phyloP scores from a whole-genome alignment of 1,140 invertebrate genomes.

The Ceratina australensis region DNA sequence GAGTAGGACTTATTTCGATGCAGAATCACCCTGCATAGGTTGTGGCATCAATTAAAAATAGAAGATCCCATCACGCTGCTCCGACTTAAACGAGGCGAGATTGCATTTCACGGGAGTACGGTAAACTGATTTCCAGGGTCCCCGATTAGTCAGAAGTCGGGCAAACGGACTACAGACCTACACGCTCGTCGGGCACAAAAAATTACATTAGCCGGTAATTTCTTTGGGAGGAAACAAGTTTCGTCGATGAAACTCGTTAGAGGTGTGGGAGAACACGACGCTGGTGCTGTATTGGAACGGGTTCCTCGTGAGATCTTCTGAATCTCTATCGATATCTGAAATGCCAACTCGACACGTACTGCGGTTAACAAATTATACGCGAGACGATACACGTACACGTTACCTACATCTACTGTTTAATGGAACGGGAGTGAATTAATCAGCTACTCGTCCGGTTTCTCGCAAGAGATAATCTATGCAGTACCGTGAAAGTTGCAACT shows the following conservation, averaged over 20 bases:
- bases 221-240: conserved; percentile 4
- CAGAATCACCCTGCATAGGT: not conserved
- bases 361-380: not conserved
- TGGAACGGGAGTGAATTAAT: conserved; percentile 28
- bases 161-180: not conserved
- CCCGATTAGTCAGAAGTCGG: conserved; percentile 35
- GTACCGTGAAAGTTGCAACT: not conserved
- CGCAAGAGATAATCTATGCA: not conserved
- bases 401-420: not conserved
- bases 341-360: not conserved
- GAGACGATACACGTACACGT: not conserved
- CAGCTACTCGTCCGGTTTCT: not conserved
- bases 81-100: conserved; percentile 10
- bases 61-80: not conserved
- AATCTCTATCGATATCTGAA: not conserved
- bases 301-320: not conserved
- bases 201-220: conserved; percentile 34
- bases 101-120: not conserved
- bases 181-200: not conserved
- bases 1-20: not conserved
- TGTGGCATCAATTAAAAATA: not conserved
- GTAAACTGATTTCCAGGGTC: conserved; percentile 15
- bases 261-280: not conserved
- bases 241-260: conserved; percentile 10
- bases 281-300: too few species aligned